Evolutionary conservation across 2,113 vertebrate species (phyloP).

Genomic region (Vidua chalybeata): DNA sequence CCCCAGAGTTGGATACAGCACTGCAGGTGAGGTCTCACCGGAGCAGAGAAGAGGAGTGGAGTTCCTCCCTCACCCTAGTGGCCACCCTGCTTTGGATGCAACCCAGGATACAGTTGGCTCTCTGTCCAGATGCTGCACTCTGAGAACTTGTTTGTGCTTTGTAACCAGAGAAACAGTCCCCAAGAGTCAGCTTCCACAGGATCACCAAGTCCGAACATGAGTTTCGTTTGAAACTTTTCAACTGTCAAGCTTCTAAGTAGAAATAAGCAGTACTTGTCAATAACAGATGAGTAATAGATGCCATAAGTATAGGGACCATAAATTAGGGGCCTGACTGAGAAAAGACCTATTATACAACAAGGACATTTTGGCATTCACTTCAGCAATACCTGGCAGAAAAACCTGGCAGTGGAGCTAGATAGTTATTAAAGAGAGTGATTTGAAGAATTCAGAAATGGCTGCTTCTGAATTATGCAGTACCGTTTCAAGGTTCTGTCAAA

Average conservation of each 20-base stretch:
- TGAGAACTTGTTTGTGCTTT: neutral
- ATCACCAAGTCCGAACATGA: neutral
- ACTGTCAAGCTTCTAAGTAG: neutral
- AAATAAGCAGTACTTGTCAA: conserved; percentile 27
- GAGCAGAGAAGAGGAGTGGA: neutral
- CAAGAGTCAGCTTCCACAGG: neutral
- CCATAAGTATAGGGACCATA: neutral
- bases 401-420: neutral
- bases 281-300: conserved; percentile 16
- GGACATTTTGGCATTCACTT: neutral
- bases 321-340: neutral
- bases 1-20: neutral
- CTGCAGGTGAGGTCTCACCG: neutral
- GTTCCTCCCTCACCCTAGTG: neutral
- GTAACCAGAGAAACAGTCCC: neutral
- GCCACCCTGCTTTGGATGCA: neutral
- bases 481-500: neutral
- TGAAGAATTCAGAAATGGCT: neutral
- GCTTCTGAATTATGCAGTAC: neutral
- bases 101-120: neutral
- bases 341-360: neutral
- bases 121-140: neutral
- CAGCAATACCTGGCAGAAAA: neutral
- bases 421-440: neutral
- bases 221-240: conserved; percentile 14